Conservation (phyloP, 1,140 invertebrate genomes). For the Fopius arisanus region DNA sequence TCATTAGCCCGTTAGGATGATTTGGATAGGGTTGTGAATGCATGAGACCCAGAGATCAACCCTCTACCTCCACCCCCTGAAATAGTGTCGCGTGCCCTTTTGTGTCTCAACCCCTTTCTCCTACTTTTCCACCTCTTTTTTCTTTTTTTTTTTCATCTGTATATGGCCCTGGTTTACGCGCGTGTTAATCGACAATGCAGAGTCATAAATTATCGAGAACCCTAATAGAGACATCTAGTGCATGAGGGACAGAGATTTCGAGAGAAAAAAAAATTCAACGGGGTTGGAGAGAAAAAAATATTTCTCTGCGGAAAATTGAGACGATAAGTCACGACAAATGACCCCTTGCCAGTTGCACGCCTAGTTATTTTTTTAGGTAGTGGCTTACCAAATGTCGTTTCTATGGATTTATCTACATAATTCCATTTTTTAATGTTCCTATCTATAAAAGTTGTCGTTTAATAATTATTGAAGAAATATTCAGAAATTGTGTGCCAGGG, state of each 20-base stretch:
- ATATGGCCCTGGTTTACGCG: conserved; percentile 47
- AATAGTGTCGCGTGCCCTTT: conserved; percentile 62
- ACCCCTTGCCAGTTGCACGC: conserved; percentile 42
- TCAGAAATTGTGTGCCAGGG: no score
- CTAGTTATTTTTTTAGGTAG: background rate
- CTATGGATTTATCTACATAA: background rate
- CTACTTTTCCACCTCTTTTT: conserved; percentile 36
- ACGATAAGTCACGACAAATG: conserved; percentile 56
- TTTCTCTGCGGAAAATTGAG: conserved; percentile 45
- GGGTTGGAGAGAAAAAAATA: conserved; percentile 34
- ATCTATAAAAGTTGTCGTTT: no score
- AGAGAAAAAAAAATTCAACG: background rate
- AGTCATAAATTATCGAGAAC: conserved; percentile 63
- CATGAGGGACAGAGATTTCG: conserved; percentile 28
- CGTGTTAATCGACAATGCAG: conserved; percentile 63
- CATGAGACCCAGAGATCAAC: background rate
- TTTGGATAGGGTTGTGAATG: conserved; percentile 55
- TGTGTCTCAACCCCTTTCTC: conserved; percentile 53
- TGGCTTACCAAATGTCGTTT: background rate
- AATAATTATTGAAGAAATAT: no score
- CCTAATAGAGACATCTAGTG: conserved; percentile 61
- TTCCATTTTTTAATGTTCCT: no score
- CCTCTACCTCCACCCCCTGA: conserved; percentile 44
- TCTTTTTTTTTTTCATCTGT: conserved; percentile 27
- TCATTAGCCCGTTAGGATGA: conserved; percentile 58